Conservation (phyloP, 2,113 vertebrate species). For the Forbesichthys agassizii region DNA sequence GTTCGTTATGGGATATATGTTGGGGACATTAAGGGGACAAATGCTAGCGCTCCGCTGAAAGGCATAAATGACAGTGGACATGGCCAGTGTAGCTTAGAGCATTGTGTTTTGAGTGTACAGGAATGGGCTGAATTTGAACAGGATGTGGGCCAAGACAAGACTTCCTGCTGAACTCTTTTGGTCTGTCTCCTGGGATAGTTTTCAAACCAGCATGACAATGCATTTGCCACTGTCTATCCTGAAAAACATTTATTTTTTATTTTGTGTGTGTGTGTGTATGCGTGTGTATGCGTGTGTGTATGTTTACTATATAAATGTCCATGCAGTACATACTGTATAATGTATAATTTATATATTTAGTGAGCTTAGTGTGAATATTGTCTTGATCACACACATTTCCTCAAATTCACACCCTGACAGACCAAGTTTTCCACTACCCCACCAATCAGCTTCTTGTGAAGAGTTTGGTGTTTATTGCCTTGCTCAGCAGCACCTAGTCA, state of each 20-base stretch:
- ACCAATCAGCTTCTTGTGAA: slow-evolving; percentile 27
- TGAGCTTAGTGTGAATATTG: slow-evolving; percentile 8
- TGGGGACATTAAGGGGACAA: slow-evolving; percentile 62
- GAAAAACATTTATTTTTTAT: slow-evolving; percentile 38
- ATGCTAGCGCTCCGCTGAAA: slow-evolving; percentile 47
- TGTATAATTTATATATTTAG: background rate
- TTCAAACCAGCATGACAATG: slow-evolving; percentile 42
- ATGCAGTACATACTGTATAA: slow-evolving; percentile 19
- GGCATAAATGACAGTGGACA: slow-evolving; percentile 49
- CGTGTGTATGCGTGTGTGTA: background rate
- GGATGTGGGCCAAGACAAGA: slow-evolving; percentile 50
- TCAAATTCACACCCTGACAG: slow-evolving; percentile 50
- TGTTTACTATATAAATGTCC: slow-evolving; percentile 2
- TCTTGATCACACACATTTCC: slow-evolving; percentile 43
- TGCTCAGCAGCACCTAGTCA: slow-evolving; percentile 58
- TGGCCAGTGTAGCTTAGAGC: slow-evolving; percentile 57
- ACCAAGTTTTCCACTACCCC: slow-evolving; percentile 41
- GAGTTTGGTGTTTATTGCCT: slow-evolving; percentile 63
- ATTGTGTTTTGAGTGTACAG: slow-evolving; percentile 59
- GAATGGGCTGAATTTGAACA: slow-evolving; percentile 54
- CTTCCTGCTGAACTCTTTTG: slow-evolving; percentile 44
- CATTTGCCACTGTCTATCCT: slow-evolving; percentile 21
- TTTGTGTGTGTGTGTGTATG: slow-evolving; percentile 1
- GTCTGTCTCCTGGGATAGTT: slow-evolving; percentile 46
- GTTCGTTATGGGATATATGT: slow-evolving; percentile 61